These are phyloP conservation scores for Temnothorax nylanderi DNA, from an alignment of 1,140 invertebrate genomes.

Conservation along the genomic window DNA sequence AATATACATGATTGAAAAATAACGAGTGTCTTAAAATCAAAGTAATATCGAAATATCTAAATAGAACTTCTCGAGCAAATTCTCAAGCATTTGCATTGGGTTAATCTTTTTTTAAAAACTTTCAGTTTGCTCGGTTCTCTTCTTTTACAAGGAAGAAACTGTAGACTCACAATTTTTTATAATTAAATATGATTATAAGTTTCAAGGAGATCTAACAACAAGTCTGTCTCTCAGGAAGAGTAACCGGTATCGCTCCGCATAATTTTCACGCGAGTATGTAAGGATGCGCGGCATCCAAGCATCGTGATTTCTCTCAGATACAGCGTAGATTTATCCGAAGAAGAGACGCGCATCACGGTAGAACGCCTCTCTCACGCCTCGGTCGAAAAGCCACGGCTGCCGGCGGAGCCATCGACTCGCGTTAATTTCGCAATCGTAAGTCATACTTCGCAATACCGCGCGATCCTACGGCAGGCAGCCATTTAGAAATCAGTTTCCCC, in stretches of 20 bases:
- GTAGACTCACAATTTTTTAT: not conserved
- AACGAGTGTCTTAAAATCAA: not conserved
- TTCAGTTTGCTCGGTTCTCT: not conserved
- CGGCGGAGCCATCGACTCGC: constrained; percentile 12
- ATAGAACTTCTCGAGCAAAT: not conserved
- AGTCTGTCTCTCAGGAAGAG: not conserved
- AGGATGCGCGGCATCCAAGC: not conserved
- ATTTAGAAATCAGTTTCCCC: constrained; percentile 61
- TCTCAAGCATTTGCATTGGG: not conserved
- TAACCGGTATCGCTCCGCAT: not conserved
- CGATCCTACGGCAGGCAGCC: constrained; percentile 3
- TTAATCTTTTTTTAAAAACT: not conserved
- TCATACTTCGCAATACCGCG: constrained; percentile 32
- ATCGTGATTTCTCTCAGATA: not conserved
- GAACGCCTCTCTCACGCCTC: not conserved
- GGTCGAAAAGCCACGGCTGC: constrained; percentile 23
- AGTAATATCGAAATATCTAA: not conserved
- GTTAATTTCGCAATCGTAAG: constrained; percentile 52
- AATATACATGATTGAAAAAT: not conserved
- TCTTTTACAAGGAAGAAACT: not conserved
- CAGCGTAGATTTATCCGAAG: not conserved
- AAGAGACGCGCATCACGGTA: not conserved
- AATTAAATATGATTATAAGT: not conserved
- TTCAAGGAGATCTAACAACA: not conserved
- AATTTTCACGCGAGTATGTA: not conserved